These are phyloP conservation scores for Tetraneura akinire DNA, from an alignment of 1,140 invertebrate genomes.

Conservation along the genomic window DNA sequence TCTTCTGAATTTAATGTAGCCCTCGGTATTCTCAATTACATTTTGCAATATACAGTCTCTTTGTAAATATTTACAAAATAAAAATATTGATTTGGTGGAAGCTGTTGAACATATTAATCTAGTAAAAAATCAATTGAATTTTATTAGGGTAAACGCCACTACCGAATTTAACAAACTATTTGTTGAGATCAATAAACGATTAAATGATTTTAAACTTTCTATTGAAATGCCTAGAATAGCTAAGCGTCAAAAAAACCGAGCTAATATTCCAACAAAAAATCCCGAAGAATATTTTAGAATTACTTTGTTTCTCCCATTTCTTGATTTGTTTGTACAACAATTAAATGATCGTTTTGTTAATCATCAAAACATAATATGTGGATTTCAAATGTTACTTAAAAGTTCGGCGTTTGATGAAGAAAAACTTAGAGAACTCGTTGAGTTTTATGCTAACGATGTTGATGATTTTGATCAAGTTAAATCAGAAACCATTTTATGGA, in stretches of 20 bases:
- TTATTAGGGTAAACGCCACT: neutral
- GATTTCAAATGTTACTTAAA: neutral
- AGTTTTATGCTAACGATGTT: conserved; percentile 2
- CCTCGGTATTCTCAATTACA: neutral
- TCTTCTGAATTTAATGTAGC: neutral
- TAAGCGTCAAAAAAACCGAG: no score
- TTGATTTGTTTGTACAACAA: neutral
- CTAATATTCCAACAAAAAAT: neutral
- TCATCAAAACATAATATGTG: neutral
- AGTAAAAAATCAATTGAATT: conserved; percentile 15
- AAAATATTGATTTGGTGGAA: conserved; percentile 14
- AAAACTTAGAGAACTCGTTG: neutral
- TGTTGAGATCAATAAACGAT: neutral
- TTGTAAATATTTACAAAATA: conserved; percentile 11
- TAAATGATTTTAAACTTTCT: no score
- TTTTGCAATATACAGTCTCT: neutral
- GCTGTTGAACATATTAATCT: neutral
- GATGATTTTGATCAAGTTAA: neutral
- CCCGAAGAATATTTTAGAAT: neutral
- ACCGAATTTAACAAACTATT: neutral
- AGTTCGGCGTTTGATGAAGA: neutral
- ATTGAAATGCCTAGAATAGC: no score
- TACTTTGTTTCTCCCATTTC: conserved; percentile 5
- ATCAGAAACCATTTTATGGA: conserved; percentile 8
- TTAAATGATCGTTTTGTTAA: neutral